These are phyloP conservation scores for Madoqua kirkii DNA, from an alignment of 2,113 vertebrate species.

Conservation along the genomic window DNA sequence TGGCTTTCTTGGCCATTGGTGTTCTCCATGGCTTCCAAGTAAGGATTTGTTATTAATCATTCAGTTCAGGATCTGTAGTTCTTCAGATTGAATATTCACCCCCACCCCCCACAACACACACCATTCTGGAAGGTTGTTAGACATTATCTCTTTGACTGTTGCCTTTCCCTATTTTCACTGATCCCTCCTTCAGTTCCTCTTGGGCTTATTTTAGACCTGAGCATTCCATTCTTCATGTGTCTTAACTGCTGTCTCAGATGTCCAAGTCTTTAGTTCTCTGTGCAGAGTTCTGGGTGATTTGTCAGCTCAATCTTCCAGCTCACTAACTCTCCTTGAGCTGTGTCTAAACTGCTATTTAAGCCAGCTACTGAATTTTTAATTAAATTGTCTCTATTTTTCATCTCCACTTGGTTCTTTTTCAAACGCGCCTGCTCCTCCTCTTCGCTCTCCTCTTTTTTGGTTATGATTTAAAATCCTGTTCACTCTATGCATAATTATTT, in stretches of 20 bases:
- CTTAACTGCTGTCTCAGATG: neutral
- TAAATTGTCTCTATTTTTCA: neutral
- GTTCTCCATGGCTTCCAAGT: neutral
- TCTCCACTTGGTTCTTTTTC: neutral
- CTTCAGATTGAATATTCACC: neutral
- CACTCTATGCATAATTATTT: neutral
- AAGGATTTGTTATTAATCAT: neutral
- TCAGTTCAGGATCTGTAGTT: neutral
- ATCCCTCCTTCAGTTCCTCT: neutral
- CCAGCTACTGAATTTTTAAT: neutral
- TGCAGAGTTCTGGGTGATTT: neutral
- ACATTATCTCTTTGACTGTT: neutral
- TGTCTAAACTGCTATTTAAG: slow-evolving; percentile 22
- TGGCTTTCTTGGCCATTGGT: neutral
- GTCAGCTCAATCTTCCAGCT: slow-evolving; percentile 1
- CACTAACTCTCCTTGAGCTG: slow-evolving; percentile 12
- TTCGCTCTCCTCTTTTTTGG: neutral
- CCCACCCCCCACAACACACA: no score
- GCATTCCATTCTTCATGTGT: neutral
- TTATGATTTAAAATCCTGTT: neutral
- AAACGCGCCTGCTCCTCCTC: neutral
- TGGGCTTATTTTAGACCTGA: neutral
- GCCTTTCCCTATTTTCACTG: neutral
- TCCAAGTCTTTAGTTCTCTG: neutral
- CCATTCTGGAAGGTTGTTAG: neutral